These are phyloP conservation scores for Otocyon megalotis DNA, from an alignment of 2,113 vertebrate species.

Conservation along the genomic window DNA sequence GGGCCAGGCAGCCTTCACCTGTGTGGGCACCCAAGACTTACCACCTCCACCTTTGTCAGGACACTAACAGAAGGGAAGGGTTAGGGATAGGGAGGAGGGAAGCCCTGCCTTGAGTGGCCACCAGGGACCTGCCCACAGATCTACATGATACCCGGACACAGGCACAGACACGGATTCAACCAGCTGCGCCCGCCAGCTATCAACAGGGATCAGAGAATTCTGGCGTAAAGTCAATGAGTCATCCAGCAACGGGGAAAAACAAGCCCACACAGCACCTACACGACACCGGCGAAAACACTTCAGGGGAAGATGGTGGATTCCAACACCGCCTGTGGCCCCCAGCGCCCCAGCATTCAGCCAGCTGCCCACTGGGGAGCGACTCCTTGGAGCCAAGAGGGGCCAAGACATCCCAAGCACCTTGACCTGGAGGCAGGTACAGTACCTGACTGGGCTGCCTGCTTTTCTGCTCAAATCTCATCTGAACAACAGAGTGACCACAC, in stretches of 20 bases:
- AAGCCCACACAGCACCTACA: background rate
- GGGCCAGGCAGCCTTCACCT: background rate
- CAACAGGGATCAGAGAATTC: background rate
- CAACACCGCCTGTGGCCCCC: accelerated
- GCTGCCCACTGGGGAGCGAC: background rate
- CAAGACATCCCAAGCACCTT: background rate
- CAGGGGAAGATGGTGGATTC: background rate
- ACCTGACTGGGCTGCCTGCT: background rate
- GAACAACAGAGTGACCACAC: background rate
- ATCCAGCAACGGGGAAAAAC: background rate
- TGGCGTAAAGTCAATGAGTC: background rate
- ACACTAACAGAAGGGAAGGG: background rate
- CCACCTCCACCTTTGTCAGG: background rate
- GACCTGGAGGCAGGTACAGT: background rate
- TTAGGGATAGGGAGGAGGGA: background rate
- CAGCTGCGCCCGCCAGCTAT: background rate
- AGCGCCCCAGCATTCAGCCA: accelerated
- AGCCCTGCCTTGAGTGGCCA: background rate
- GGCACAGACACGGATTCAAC: background rate
- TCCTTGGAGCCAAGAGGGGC: background rate
- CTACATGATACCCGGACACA: background rate
- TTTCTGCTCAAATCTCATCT: no score
- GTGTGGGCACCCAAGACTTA: accelerated
- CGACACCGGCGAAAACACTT: background rate
- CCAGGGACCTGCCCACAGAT: background rate